Evolutionary conservation across 1,140 invertebrate genomes (phyloP), one percentile per base, ranked within the genome.

Genomic region (Oryzaephilus surinamensis): DNA sequence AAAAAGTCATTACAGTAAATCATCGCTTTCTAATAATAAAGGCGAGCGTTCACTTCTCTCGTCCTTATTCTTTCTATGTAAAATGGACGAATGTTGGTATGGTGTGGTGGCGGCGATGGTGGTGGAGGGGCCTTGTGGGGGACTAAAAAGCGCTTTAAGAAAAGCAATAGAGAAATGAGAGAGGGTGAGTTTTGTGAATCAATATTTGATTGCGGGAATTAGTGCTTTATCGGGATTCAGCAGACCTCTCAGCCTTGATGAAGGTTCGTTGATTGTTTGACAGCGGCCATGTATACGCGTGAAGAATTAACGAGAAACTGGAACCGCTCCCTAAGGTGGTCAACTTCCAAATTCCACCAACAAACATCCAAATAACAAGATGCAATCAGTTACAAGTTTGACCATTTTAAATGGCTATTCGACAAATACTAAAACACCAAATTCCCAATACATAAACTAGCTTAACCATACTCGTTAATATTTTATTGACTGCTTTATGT

Each of bases 171-270:
- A 45, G 52, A 50, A 54, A 57, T 49, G 45, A 52, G n/a, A n/a
- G n/a, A n/a, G 47, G 55, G 54, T 45, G 58, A 61, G 52, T 61
- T 61, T 61, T 61, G n/a, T n/a, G 59, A 61, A 61, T 61, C 59
- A 61, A 61, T 61, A 61, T 61, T 61, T 61, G 59, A 61, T 61
- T 60, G 59, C 56, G 59, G 59, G 59, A 61, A 61, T 61, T 61
- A 61, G 59, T 53, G 55, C 59, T 61, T 60, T 61, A 61, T 61
- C 59, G 57, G 59, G 56, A 60, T 60, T 57, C 57, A 57, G 59
- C 59, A 61, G 59, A 57, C 56, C 55, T 55, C 58, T 54, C 46
- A 23, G 26, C 39, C 52, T 58, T 60, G 57, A 59, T 60, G 57
- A 61, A 60, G 59, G 57, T 61, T 53, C 47, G 49, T 50, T 58